Base-by-base conservation (phyloP, 2,113 vertebrate species). In the Anas platyrhynchos region DNA sequence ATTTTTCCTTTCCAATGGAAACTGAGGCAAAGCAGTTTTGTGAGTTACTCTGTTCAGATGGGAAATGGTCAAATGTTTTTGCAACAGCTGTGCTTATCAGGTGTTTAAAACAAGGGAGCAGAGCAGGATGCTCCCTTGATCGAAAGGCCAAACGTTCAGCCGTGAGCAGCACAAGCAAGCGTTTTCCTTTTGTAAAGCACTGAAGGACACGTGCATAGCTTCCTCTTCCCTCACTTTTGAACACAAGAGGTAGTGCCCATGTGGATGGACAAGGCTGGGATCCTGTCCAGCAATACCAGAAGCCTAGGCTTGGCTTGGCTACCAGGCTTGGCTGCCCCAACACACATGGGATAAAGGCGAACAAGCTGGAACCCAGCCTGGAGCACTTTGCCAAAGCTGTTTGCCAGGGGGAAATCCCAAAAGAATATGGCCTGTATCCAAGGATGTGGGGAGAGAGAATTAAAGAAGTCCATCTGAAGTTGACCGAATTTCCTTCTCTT, bases 381-480 rank as follows among this genome's bases (percentile, higher is more conserved):
- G 4, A 80, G 63, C 78, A 13, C 61, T 80, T 76, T 66, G 93
- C 95, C 95, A 97, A 86, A 82, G 63, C 43, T 61, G 12, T 76
- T 32, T 80, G 96, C 92, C 93, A 96, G 93, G 76, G 85, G 94
- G 86, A 94, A 93, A 94, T 88, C 96, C 93, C 92, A 88, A 94
- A 96, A 93, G 52, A 32, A 29, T n/a, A 34, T 36, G 93, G 96
- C 86, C 86, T 75, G 34, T 56, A 89, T 93, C 92, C 95, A 96
- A 84, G 48, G 44, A 73, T 52, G 89, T 32, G 56, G 62, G 74
- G 58, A 93, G 32, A 90, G 14, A 44, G 71, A 93, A 86, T 76
- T 92, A 68, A 63, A 90, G 65, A 93, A 79, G 66, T 76, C 81
- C 21, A 72, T 84, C 62, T 54, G 32, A 93, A 91, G 69, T 4